phyloP scores from a whole-genome alignment of 2,797 vertebrate species.

The Pangasius djambal region DNA sequence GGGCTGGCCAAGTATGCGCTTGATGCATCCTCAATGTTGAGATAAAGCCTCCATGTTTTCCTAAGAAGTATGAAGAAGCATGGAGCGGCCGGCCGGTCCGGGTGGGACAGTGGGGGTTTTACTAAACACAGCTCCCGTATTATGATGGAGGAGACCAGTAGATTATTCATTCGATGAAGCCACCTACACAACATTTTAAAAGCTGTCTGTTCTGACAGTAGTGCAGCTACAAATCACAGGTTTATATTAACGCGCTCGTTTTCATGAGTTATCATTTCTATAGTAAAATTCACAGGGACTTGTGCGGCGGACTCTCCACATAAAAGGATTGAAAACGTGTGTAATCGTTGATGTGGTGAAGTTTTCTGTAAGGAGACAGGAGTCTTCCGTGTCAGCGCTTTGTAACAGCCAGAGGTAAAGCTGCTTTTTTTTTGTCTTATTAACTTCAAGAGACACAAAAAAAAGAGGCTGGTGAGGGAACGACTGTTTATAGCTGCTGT shows the following conservation, averaged over 20 bases:
- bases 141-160: not conserved
- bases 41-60: not conserved
- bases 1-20: not conserved
- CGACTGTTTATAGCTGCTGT: not conserved
- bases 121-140: not conserved
- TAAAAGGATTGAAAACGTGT: not conserved
- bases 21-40: not conserved
- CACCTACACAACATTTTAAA: not conserved
- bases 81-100: not conserved
- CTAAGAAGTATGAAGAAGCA: not conserved
- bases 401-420: too few species aligned
- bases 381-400: not conserved
- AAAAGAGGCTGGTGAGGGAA: not conserved
- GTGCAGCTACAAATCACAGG: not conserved
- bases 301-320: not conserved
- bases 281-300: too few species aligned
- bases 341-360: not conserved
- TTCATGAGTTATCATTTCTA: not conserved
- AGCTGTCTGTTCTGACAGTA: not conserved
- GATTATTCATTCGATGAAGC: not conserved
- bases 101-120: not conserved
- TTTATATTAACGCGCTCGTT: not conserved
- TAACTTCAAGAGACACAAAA: too few species aligned
- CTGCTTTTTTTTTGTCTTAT: too few species aligned
- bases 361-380: not conserved